Evolutionary conservation across 92 coral and sea anemone genomes (phyloP).

Genomic region (Porites rus): DNA sequence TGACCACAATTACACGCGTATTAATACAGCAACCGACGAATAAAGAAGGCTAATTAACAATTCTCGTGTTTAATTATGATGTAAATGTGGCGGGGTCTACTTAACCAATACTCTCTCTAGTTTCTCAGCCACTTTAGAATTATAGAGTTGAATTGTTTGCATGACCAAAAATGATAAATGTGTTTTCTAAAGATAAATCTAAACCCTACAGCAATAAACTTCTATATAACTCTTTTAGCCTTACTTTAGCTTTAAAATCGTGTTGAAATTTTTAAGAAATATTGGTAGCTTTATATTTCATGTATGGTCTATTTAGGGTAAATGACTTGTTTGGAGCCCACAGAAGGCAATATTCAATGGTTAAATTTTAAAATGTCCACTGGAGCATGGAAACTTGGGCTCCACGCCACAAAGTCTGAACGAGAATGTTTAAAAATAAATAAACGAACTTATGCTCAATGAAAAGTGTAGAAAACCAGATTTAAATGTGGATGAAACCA

Average conservation of each 20-base stretch:
- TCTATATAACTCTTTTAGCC: neutral
- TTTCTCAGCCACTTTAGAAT: constrained; percentile 7
- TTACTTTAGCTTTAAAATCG: neutral
- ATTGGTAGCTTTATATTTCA: neutral
- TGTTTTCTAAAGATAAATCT: neutral
- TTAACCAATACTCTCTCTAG: constrained; percentile 5
- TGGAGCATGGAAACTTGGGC: constrained; percentile 1
- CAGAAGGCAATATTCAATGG: constrained; percentile 24
- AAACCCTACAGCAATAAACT: neutral
- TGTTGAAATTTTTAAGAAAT: neutral
- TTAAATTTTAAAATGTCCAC: constrained; percentile 26
- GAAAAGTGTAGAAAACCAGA: no score
- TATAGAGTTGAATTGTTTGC: neutral
- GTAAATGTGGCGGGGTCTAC: neutral
- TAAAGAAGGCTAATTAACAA: constrained; percentile 3
- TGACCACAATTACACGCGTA: constrained; percentile 7
- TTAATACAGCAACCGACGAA: constrained; percentile 26
- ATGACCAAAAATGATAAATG: neutral
- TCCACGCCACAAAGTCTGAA: neutral
- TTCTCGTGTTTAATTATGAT: constrained; percentile 3
- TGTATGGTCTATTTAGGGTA: constrained; percentile 1
- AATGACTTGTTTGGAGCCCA: constrained; percentile 29
- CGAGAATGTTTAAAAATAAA: neutral
- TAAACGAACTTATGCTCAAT: neutral
- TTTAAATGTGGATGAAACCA: neutral